Percentiles rank a stretch among this genome's conserved stretches.
These are phyloP conservation scores for Ptilonorhynchus violaceus DNA, from an alignment of 2,113 vertebrate species.

Conservation along the genomic window DNA sequence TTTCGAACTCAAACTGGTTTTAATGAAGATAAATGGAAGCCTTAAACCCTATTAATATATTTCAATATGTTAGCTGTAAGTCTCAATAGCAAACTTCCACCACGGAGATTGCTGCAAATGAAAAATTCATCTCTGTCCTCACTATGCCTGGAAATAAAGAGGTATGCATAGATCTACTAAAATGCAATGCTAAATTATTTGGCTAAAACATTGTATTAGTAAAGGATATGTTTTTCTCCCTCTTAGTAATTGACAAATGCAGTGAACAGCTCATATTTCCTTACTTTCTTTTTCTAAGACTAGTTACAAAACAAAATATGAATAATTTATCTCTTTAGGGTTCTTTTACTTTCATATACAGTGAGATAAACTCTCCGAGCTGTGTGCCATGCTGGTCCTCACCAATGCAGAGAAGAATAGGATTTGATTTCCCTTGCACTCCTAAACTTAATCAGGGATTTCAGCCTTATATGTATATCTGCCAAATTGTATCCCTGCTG, in stretches of 20 bases:
- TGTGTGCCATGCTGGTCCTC: not conserved
- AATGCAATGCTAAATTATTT: not conserved
- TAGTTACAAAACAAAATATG: not conserved
- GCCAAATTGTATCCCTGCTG: not conserved
- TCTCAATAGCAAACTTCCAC: not conserved
- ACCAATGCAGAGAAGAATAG: not conserved
- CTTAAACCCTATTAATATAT: slow-evolving; percentile 5
- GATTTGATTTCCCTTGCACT: not conserved
- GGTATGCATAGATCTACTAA: not conserved
- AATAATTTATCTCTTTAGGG: accelerated
- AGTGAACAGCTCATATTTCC: not conserved
- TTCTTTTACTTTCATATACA: not conserved
- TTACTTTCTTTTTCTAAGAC: not conserved
- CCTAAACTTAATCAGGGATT: not conserved
- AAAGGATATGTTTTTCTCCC: not conserved
- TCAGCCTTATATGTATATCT: not conserved
- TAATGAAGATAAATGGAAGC: slow-evolving; percentile 51
- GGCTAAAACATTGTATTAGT: not conserved
- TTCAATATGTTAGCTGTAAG: not conserved
- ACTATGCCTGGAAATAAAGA: not conserved
- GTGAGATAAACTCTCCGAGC: not conserved
- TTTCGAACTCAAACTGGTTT: slow-evolving; percentile 2
- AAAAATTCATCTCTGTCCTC: not conserved
- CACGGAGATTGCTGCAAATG: not conserved
- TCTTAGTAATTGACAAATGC: not conserved